These are phyloP conservation scores for Oppia nitens DNA, from an alignment of 1,140 invertebrate species.

Conservation along the genomic window DNA sequence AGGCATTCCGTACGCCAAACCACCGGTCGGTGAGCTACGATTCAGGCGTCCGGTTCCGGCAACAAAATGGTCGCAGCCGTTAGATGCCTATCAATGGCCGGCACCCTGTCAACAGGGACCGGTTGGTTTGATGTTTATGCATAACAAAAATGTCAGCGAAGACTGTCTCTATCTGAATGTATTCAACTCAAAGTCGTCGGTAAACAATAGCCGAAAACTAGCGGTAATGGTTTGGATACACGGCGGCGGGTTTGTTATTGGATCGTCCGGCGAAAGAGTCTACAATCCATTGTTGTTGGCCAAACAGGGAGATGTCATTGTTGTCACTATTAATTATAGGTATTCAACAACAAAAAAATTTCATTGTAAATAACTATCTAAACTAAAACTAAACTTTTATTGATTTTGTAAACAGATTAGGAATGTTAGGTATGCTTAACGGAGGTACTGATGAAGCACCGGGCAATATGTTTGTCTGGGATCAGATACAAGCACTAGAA, in stretches of 20 bases:
- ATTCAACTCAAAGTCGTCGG: conserved; percentile 24
- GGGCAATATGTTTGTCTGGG: conserved; percentile 83
- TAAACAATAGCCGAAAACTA: not conserved
- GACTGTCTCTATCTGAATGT: conserved; percentile 95
- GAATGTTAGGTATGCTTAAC: conserved; percentile 82
- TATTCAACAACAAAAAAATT: not conserved
- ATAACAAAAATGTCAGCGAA: conserved; percentile 43
- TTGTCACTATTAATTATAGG: conserved; percentile 38
- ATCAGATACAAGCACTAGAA: conserved; percentile 80
- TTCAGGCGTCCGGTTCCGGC: conserved; percentile 45
- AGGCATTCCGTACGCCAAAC: conserved; percentile 25
- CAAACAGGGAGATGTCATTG: conserved; percentile 58
- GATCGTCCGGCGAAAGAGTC: conserved; percentile 58
- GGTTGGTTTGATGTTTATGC: conserved; percentile 43
- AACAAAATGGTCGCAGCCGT: not conserved
- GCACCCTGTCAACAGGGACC: conserved; percentile 45
- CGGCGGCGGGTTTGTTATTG: conserved; percentile 87
- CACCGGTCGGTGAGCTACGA: no score
- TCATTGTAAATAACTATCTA: no score
- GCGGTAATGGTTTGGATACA: conserved; percentile 93
- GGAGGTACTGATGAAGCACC: conserved; percentile 69
- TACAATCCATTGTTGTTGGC: conserved; percentile 75
- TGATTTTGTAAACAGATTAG: conserved; percentile 82
- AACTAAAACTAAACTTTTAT: no score
- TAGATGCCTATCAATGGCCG: conserved; percentile 32